Evolutionary conservation across 2,113 vertebrate species (phyloP).

Genomic region (Arvicanthis niloticus): DNA sequence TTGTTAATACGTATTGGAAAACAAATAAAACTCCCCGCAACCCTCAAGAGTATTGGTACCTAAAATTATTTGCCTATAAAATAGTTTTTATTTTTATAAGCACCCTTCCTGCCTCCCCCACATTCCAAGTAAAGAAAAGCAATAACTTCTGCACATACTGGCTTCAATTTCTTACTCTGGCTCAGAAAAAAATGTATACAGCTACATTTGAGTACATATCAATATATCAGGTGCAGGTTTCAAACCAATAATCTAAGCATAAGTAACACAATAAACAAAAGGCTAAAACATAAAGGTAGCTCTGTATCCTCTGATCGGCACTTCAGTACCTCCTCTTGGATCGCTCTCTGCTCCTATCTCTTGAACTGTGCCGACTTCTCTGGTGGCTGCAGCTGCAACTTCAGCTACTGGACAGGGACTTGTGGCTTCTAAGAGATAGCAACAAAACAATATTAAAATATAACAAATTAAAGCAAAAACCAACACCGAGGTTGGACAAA

Average conservation of each 20-base stretch:
- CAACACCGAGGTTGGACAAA: background rate
- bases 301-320: slow-evolving; percentile 57
- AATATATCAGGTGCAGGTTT: slow-evolving; percentile 68
- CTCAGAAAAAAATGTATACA: slow-evolving; percentile 63
- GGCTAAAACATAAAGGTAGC: slow-evolving; percentile 66
- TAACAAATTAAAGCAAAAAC: background rate
- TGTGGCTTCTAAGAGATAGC: slow-evolving; percentile 68
- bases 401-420: slow-evolving; percentile 88
- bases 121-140: slow-evolving; percentile 66
- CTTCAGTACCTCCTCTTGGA: slow-evolving; percentile 88
- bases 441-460: background rate
- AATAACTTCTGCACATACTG: slow-evolving; percentile 58
- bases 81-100: slow-evolving; percentile 10
- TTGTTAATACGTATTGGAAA: slow-evolving; percentile 62
- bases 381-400: slow-evolving; percentile 91
- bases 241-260: slow-evolving; percentile 62
- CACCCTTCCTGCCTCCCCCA: background rate
- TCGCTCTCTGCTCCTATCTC: slow-evolving; percentile 90
- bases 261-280: slow-evolving; percentile 63
- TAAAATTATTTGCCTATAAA: slow-evolving; percentile 70
- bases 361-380: slow-evolving; percentile 89
- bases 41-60: slow-evolving; percentile 50
- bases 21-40: slow-evolving; percentile 20
- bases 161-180: slow-evolving; percentile 72
- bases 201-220: slow-evolving; percentile 73